These are phyloP conservation scores for Montipora efflorescens DNA, from an alignment of 64 coral and sea anemone species.

Conservation along the genomic window DNA sequence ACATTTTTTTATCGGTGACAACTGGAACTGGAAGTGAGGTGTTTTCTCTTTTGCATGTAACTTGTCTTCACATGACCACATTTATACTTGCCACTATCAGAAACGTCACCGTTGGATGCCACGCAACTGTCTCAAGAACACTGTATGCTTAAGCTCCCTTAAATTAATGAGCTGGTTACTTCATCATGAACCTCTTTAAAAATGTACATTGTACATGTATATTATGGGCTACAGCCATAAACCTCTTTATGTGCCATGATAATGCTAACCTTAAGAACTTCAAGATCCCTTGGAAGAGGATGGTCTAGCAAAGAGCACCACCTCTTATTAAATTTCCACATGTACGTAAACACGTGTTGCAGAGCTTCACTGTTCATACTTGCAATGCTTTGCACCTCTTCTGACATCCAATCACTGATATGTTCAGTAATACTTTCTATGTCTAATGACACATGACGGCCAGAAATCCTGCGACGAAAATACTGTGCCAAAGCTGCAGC, in stretches of 20 bases:
- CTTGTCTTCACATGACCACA: too few species aligned
- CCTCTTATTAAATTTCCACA: constrained; percentile 86
- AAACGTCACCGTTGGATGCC: too few species aligned
- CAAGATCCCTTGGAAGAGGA: constrained; percentile 71
- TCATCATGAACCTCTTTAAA: too few species aligned
- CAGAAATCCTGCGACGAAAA: constrained; percentile 59
- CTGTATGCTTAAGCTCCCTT: too few species aligned
- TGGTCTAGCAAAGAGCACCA: constrained; percentile 69
- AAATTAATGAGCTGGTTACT: too few species aligned
- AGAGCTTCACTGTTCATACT: constrained; percentile 75
- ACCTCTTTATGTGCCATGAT: not conserved
- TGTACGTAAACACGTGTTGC: constrained; percentile 69
- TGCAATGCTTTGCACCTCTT: constrained; percentile 85
- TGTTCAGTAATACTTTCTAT: constrained; percentile 55
- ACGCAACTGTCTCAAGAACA: too few species aligned
- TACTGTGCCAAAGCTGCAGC: constrained; percentile 86
- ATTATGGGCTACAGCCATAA: not conserved
- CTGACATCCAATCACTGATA: constrained; percentile 80
- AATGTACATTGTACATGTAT: too few species aligned
- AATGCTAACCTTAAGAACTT: constrained; percentile 78
- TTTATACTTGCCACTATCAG: too few species aligned
- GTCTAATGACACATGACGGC: constrained; percentile 50
- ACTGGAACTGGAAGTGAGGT: too few species aligned
- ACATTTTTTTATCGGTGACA: too few species aligned
- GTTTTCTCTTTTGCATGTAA: too few species aligned